phyloP scores from a whole-genome alignment of 2,888 invertebrate genomes.

The Cryptus armator region DNA sequence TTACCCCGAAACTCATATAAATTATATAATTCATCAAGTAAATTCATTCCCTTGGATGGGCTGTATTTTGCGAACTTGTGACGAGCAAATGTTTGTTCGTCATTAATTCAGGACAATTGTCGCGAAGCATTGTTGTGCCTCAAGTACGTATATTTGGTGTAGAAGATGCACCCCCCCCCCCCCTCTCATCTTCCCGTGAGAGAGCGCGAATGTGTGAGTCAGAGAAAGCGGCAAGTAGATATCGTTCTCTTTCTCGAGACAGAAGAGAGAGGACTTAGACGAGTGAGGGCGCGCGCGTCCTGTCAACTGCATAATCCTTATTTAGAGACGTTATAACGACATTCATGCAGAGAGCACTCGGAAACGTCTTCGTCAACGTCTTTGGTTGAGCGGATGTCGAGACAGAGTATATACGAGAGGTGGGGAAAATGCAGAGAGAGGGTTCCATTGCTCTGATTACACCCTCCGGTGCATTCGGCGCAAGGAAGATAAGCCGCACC shows the following conservation, averaged over 20 bases:
- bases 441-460: slow-evolving; percentile 69
- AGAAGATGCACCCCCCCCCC: background rate
- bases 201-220: background rate
- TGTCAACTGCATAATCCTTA: slow-evolving; percentile 59
- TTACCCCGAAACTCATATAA: background rate
- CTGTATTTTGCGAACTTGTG: background rate
- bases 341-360: slow-evolving; percentile 57
- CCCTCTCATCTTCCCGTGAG: background rate
- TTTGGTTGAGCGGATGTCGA: slow-evolving; percentile 26
- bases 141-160: background rate
- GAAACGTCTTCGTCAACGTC: slow-evolving; percentile 32
- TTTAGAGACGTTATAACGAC: slow-evolving; percentile 61
- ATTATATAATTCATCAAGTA: background rate
- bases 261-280: slow-evolving; percentile 3
- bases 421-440: slow-evolving; percentile 52
- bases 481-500: slow-evolving; percentile 71
- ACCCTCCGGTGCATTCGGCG: slow-evolving; percentile 66
- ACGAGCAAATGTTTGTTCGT: slow-evolving; percentile 27
- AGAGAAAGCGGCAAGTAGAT: background rate
- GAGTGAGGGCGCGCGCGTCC: background rate
- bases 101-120: slow-evolving; percentile 9
- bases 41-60: slow-evolving; percentile 5
- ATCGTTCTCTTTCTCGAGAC: background rate
- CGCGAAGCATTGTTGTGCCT: slow-evolving; percentile 7
- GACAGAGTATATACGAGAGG: slow-evolving; percentile 14